Evolutionary conservation across 2,797 vertebrate species (phyloP), one percentile per base, ranked within the genome.

Genomic region (Myotis daubentonii): DNA sequence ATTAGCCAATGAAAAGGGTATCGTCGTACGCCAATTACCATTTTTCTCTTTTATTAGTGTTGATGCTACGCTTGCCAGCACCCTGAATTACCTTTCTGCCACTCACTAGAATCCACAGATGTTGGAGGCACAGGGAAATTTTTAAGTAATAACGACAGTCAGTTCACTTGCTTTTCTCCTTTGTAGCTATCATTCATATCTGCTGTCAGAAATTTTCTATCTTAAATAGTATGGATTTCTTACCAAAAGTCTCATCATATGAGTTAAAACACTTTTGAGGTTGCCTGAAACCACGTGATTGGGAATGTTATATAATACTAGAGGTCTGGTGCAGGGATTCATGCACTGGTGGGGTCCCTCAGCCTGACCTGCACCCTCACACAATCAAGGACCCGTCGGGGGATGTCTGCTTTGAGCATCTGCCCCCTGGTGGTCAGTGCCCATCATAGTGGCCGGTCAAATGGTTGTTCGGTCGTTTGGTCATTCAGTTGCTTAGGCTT

Each of bases 181-280:
- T 86, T 25, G 49, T 78, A 85, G 22, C 60, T 81, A 19, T 49
- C 60, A 38, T 17, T 94, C n/a, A 86, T 83, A 70, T n/a, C 17
- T 84, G 17, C 36, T 89, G 5, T 89, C 22, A 89, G 62, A 89
- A 72, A 49, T 78, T 91, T 75, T 87, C 62, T 51, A 68, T 71
- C 82, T 88, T 47, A 68, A 36, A 22, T 41, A 76, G 30, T 36
- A 83, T 51, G 25, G 12, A 76, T 95, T 89, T 80, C 55, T 85
- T 87, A 74, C n/a, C 16, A 9, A 70, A 96, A 91, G 4, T 74
- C 28, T 90, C 41, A 60, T 25, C 65, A 87, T 66, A 17, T 68
- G 38, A 95, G 25, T 86, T 57, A 87, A 93, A 92, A 86, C 28
- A 62, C 20, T 57, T 72, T 81, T 38, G 38, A 87, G 41, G 16